Percentiles rank a stretch among this genome's conserved stretches.
These are phyloP conservation scores for Pipra filicauda DNA, from an alignment of 2,113 vertebrate genomes.

Conservation along the genomic window DNA sequence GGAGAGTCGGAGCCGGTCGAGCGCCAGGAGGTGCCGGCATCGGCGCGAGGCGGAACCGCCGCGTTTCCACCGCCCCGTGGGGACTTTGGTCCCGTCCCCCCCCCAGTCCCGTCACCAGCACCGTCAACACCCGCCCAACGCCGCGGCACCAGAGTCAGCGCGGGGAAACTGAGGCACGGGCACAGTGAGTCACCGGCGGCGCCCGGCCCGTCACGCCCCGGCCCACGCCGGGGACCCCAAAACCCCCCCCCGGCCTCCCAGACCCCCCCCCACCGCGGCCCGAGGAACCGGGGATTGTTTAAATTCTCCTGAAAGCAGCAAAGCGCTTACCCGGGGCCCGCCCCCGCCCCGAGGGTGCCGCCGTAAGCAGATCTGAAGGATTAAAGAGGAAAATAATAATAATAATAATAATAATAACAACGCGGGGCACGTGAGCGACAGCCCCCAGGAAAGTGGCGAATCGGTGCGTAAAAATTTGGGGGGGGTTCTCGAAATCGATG, in stretches of 20 bases:
- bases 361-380: neutral
- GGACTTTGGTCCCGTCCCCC: slow-evolving; percentile 6
- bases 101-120: neutral
- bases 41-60: neutral
- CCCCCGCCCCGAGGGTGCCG: neutral
- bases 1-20: rapidly evolving
- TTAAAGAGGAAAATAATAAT: neutral
- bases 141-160: neutral
- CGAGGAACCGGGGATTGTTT: neutral
- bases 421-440: neutral
- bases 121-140: neutral
- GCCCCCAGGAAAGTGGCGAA: no score
- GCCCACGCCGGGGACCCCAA: neutral
- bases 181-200: neutral
- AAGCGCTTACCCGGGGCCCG: neutral
- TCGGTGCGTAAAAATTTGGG: rapidly evolving
- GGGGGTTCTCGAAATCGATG: neutral
- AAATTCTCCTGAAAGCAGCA: neutral
- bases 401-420: neutral
- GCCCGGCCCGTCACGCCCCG: neutral
- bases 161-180: neutral
- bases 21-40: neutral
- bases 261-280: rapidly evolving
- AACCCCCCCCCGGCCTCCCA: neutral
- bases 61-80: rapidly evolving